phyloP scores from a whole-genome alignment of 2,888 invertebrate species.

The Cerastoderma edule region DNA sequence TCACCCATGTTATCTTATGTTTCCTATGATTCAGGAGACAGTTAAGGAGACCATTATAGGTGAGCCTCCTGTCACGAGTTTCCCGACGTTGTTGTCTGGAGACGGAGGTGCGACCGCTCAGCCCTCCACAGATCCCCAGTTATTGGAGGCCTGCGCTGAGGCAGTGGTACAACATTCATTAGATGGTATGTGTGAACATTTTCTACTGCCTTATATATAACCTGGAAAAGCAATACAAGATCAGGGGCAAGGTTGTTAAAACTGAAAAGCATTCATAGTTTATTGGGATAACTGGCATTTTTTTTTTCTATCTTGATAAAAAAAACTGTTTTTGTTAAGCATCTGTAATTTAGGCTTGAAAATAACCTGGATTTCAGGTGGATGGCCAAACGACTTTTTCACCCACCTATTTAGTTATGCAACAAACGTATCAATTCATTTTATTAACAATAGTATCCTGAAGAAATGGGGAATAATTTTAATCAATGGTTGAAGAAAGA shows the following conservation, averaged over 20 bases:
- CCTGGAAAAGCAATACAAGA: too few species aligned
- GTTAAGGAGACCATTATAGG: slow-evolving; percentile 20
- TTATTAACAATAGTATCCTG: too few species aligned
- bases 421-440: too few species aligned
- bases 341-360: neutral
- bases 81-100: slow-evolving; percentile 17
- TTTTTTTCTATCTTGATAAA: neutral
- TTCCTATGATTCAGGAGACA: slow-evolving; percentile 23
- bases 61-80: slow-evolving; percentile 5
- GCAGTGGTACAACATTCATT: slow-evolving; percentile 73
- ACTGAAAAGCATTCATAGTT: neutral
- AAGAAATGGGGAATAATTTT: too few species aligned
- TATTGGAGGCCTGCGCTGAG: slow-evolving; percentile 73
- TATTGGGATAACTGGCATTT: neutral
- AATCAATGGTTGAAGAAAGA: too few species aligned
- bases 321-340: neutral
- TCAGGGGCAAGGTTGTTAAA: too few species aligned
- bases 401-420: too few species aligned
- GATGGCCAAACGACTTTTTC: too few species aligned
- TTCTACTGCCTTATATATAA: too few species aligned
- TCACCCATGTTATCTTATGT: neutral
- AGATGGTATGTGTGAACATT: slow-evolving; percentile 51
- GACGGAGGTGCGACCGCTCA: neutral
- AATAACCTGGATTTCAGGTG: neutral
- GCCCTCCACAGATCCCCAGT: slow-evolving; percentile 36